A percentile compares a stretch with the other conserved stretches of the same genome.
phyloP scores from a whole-genome alignment of 2,888 invertebrate species.

The Noctua janthe region DNA sequence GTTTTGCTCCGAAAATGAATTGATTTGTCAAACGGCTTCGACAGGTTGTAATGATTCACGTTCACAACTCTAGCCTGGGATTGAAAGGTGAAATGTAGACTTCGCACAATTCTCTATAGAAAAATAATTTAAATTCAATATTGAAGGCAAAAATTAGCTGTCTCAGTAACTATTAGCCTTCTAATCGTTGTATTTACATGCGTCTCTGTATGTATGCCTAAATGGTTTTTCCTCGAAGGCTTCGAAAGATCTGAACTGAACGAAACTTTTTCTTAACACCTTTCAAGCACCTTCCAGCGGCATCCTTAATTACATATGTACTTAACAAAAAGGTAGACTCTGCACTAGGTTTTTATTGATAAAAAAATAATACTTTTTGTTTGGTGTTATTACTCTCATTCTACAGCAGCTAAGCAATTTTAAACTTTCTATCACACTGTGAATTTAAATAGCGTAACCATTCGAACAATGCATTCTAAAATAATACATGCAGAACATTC shows the following conservation, averaged over 20 bases:
- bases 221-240: neutral
- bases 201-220: neutral
- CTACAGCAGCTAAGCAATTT: neutral
- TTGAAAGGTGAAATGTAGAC: neutral
- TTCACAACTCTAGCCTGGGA: neutral
- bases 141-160: neutral
- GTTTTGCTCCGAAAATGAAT: neutral
- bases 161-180: neutral
- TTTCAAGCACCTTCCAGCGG: neutral
- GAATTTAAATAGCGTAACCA: neutral
- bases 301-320: no score
- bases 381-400: neutral
- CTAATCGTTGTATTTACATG: neutral
- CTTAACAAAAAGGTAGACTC: no score
- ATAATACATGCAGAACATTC: conserved; percentile 46
- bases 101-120: neutral
- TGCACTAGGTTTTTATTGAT: neutral
- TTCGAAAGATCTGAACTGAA: neutral
- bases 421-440: neutral
- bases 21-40: neutral
- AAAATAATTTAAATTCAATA: neutral
- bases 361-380: neutral
- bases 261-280: neutral
- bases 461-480: conserved; percentile 20
- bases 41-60: neutral